Evolutionary conservation across 2,113 vertebrate genomes (phyloP).

Genomic region (Amazona vittata): DNA sequence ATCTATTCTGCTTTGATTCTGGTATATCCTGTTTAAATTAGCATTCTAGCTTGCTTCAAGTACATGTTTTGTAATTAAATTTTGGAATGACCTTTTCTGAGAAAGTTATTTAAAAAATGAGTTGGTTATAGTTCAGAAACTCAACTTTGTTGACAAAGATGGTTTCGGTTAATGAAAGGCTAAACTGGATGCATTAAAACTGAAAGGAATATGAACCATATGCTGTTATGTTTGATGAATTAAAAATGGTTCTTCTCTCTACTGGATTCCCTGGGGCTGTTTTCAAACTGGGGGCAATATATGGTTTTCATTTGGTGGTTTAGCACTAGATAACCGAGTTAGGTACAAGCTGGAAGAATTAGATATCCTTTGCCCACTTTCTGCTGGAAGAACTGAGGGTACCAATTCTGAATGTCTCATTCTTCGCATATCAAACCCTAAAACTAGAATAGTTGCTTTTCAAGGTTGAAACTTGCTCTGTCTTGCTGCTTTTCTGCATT

Average conservation of each 20-base stretch:
- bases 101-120: not conserved
- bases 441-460: not conserved
- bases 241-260: slow-evolving; percentile 11
- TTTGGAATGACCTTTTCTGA: not conserved
- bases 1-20: slow-evolving; percentile 24
- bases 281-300: not conserved
- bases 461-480: not conserved
- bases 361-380: not conserved
- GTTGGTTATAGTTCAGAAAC: not conserved
- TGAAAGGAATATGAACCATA: slow-evolving; percentile 35
- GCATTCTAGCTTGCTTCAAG: not conserved
- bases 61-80: not conserved
- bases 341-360: not conserved
- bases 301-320: not conserved
- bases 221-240: not conserved
- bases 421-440: not conserved
- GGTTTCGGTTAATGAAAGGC: slow-evolving; percentile 38
- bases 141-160: slow-evolving; percentile 11
- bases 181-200: not conserved
- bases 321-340: not conserved
- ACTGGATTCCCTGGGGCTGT: not conserved
- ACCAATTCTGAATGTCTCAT: not conserved
- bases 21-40: not conserved
- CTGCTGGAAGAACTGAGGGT: not conserved
- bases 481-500: not conserved